A percentile compares a stretch with the other conserved stretches of the same genome.
Conservation (phyloP, 2,888 invertebrate species). For the Myopa testacea region DNA sequence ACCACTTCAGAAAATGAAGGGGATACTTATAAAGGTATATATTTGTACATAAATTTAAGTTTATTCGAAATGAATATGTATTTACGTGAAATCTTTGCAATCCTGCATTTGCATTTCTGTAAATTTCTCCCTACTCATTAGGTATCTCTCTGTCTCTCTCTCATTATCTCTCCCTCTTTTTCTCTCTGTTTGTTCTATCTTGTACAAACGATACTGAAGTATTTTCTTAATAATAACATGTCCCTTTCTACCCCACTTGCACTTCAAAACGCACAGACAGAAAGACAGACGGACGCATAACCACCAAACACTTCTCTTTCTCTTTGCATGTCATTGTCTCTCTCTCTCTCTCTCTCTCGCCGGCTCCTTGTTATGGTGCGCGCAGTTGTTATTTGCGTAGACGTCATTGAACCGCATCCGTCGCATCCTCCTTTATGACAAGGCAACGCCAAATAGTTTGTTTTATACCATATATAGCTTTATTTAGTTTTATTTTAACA, state of each 20-base stretch:
- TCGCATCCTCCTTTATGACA: background rate
- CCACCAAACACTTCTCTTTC: background rate
- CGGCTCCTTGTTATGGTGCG: too few relatives aligned
- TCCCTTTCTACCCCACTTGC: background rate
- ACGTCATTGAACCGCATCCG: constrained; percentile 9
- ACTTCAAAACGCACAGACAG: too few relatives aligned
- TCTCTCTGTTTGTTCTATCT: background rate
- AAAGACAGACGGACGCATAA: background rate
- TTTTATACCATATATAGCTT: too few relatives aligned
- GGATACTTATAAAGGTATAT: background rate
- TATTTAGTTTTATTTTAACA: too few relatives aligned
- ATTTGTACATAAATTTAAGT: background rate
- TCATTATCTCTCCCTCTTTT: background rate
- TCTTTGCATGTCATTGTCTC: too few relatives aligned
- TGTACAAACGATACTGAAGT: background rate
- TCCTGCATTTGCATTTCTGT: background rate
- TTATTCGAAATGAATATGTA: background rate
- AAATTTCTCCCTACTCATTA: background rate
- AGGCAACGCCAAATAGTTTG: too few relatives aligned
- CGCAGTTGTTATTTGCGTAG: background rate
- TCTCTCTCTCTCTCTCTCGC: too few relatives aligned
- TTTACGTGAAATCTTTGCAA: background rate
- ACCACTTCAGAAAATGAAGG: background rate
- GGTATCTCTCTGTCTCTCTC: background rate
- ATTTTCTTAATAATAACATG: background rate